These are phyloP conservation scores for Drosophila erecta DNA, from an alignment of 1,140 invertebrate species.

Conservation along the genomic window DNA sequence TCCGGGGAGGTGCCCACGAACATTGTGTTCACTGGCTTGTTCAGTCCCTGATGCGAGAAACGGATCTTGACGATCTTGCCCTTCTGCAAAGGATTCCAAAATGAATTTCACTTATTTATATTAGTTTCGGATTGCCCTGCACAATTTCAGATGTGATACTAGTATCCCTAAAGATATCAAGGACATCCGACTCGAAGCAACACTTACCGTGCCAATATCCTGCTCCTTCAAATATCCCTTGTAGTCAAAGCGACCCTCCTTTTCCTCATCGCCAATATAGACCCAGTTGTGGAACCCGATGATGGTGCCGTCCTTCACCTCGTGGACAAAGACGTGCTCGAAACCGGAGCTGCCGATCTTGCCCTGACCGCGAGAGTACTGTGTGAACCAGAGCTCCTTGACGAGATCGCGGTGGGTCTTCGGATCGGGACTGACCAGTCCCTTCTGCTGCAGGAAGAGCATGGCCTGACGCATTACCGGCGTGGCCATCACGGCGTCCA, in stretches of 20 bases:
- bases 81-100: conserved; percentile 87
- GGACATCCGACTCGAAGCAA: background rate
- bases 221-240: conserved; percentile 91
- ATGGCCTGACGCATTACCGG: conserved; percentile 90
- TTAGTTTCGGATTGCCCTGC: no score
- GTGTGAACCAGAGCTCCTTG: conserved; percentile 91
- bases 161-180: background rate
- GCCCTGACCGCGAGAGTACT: conserved; percentile 91
- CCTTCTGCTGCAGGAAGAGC: conserved; percentile 89
- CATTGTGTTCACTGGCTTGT: conserved; percentile 92
- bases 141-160: background rate
- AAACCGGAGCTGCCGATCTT: conserved; percentile 93
- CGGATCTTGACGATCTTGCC: conserved; percentile 91
- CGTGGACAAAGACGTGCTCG: conserved; percentile 94
- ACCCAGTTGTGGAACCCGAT: conserved; percentile 95
- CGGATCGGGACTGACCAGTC: conserved; percentile 87
- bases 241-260: conserved; percentile 88
- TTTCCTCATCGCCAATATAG: conserved; percentile 92
- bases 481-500: conserved; percentile 90
- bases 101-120: background rate
- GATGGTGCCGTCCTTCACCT: conserved; percentile 91
- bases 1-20: conserved; percentile 97
- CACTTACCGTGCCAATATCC: conserved; percentile 89
- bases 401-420: conserved; percentile 90
- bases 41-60: conserved; percentile 89